Evolutionary conservation across 35 echinoderm and acorn worm genomes (phyloP).

Genomic region (Stichopus chloronotus): DNA sequence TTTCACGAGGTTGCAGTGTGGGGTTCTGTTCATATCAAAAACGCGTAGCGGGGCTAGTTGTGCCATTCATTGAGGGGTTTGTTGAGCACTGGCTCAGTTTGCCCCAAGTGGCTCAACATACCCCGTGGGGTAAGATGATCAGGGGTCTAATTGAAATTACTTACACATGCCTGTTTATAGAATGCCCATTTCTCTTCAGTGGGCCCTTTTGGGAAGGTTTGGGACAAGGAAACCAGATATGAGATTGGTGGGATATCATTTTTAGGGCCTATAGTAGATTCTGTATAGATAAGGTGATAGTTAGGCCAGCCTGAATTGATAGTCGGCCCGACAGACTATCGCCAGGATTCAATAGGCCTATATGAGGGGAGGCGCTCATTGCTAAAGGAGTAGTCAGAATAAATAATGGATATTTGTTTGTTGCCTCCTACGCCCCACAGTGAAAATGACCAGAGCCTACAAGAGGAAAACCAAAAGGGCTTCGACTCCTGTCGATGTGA

Average conservation of each 20-base stretch:
- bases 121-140: background rate
- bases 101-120: background rate
- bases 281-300: background rate
- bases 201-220: background rate
- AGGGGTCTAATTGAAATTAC: background rate
- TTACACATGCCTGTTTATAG: background rate
- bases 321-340: background rate
- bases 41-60: constrained; percentile 11
- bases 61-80: background rate
- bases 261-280: background rate
- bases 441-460: constrained; percentile 59
- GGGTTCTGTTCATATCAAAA: background rate
- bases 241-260: background rate
- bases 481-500: background rate
- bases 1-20: background rate
- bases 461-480: constrained; percentile 62
- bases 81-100: constrained; percentile 31
- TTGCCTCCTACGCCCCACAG: background rate
- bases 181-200: background rate
- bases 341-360: too few relatives aligned
- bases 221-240: background rate
- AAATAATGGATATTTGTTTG: background rate
- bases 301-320: background rate
- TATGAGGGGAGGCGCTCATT: background rate
- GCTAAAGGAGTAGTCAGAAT: too few relatives aligned